Percentiles rank a stretch among this genome's conserved stretches.
These are phyloP conservation scores for Holacanthus passer DNA, from an alignment of 2,113 vertebrate genomes.

Conservation along the genomic window DNA sequence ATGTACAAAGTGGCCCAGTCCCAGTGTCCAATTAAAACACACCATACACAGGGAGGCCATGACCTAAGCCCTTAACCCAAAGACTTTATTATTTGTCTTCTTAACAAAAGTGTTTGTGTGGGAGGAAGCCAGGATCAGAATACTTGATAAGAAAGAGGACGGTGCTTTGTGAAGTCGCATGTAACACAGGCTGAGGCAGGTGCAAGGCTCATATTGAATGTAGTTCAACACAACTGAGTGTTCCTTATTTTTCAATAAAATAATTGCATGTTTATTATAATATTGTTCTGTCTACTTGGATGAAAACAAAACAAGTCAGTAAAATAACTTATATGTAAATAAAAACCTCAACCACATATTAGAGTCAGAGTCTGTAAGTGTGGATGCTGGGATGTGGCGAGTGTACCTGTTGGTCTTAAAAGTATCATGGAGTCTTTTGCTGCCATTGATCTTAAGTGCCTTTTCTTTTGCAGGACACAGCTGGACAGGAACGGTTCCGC, in stretches of 20 bases:
- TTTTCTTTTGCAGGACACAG: conserved; percentile 90
- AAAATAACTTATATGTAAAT: too few species aligned
- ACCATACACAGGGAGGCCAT: background rate
- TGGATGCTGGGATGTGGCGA: background rate
- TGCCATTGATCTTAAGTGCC: background rate
- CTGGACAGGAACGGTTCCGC: conserved; percentile 96
- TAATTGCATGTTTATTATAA: background rate
- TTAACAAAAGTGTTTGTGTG: background rate
- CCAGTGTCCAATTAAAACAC: background rate
- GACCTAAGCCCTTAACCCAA: background rate
- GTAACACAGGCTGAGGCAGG: background rate
- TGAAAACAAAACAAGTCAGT: background rate
- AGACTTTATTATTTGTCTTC: background rate
- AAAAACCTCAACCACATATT: conserved; percentile 4
- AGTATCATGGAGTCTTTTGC: conserved; percentile 8
- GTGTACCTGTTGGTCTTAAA: background rate
- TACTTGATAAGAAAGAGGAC: background rate
- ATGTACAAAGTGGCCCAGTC: too few species aligned
- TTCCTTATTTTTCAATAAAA: background rate
- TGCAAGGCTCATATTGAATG: background rate
- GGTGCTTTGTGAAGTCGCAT: background rate
- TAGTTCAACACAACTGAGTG: background rate
- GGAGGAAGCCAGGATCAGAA: background rate
- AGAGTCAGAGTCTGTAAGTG: background rate
- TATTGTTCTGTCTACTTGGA: background rate